phyloP scores from a whole-genome alignment of 2,888 invertebrate species.

The Bembecia ichneumoniformis region DNA sequence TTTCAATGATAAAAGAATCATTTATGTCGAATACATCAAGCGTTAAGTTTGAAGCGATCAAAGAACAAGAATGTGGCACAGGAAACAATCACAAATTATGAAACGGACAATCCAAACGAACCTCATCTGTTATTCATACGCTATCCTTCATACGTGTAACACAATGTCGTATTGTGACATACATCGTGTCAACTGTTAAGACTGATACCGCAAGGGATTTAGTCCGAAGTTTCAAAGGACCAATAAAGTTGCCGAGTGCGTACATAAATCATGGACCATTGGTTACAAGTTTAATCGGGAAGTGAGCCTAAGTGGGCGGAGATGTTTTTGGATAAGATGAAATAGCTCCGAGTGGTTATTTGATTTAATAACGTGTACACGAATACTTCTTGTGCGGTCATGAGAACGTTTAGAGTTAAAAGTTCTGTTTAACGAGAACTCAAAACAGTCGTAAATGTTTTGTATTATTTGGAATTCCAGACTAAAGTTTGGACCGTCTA shows the following conservation, averaged over 20 bases:
- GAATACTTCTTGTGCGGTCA: slow-evolving; percentile 2
- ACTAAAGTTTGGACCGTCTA: no score
- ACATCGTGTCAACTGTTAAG: slow-evolving; percentile 3
- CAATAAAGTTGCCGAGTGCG: slow-evolving; percentile 34
- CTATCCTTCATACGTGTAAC: slow-evolving; percentile 14
- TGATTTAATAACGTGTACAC: slow-evolving; percentile 4
- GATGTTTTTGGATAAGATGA: slow-evolving; percentile 16
- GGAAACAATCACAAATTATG: slow-evolving; percentile 12
- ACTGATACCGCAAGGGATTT: slow-evolving; percentile 22
- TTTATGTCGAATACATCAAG: no score
- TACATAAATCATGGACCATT: slow-evolving; percentile 33
- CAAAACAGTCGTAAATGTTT: no score
- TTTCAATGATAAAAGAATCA: no score
- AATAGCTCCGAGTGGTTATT: slow-evolving; percentile 12
- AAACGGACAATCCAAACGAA: slow-evolving; percentile 14
- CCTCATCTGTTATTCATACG: slow-evolving; percentile 14
- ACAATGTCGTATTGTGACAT: slow-evolving; percentile 24
- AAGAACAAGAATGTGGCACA: slow-evolving; percentile 2
- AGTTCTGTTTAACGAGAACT: neutral
- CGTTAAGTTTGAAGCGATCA: no score
- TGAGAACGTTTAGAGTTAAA: slow-evolving; percentile 6
- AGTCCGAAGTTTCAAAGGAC: slow-evolving; percentile 25
- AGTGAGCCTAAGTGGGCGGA: slow-evolving; percentile 14
- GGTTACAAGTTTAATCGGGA: slow-evolving; percentile 27
- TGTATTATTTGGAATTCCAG: no score